Base-by-base conservation (phyloP, 2,113 vertebrate genomes). In the Syngnathus floridae region DNA sequence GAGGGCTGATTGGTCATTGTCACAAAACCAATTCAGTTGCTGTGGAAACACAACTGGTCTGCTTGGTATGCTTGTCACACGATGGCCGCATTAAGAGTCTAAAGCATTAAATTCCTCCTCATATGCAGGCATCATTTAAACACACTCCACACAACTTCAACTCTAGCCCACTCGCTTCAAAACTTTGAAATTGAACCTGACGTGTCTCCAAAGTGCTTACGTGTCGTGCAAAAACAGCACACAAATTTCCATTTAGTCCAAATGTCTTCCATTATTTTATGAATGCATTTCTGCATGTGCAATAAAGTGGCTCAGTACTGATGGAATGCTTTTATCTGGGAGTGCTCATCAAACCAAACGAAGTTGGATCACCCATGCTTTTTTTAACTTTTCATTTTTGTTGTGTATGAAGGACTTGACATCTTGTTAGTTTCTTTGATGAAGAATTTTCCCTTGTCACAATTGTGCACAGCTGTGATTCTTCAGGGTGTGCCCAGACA, bases 1-100 rank as follows among this genome's bases (percentile, higher is more conserved):
- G 62, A 67, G 60, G 31, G 59, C 16, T 78, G 63, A 76, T 76
- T 81, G 57, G 66, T 40, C 35, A 65, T 75, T 71, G 65, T 66
- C 56, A 52, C 11, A n/a, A 67, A 74, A 66, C 7, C 65, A 46
- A 81, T 69, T 48, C 19, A 40, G 70, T 77, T 67, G 64, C 57
- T 69, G 2, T 73, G 65, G 75, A 68, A 77, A 79, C 38, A 16
- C 43, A 0, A 57, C 63, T 59, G 49, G 11, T 4, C 49, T 66
- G 46, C 66, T 76, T 36, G 2, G 7, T 64, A 66, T 72, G 66
- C 64, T 49, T 26, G 60, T 75, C 67, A 72, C 60, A 72, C 38
- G 66, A 64, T 13, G 14, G 22, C 19, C 9, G 73, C 65, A 68
- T 74, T 71, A 74, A 60, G 37, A 40, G 45, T 75, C 75, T 65